A percentile compares a stretch with the other conserved stretches of the same genome.
phyloP scores from a whole-genome alignment of 1,140 invertebrate genomes.

The Tetragonula clypearis region DNA sequence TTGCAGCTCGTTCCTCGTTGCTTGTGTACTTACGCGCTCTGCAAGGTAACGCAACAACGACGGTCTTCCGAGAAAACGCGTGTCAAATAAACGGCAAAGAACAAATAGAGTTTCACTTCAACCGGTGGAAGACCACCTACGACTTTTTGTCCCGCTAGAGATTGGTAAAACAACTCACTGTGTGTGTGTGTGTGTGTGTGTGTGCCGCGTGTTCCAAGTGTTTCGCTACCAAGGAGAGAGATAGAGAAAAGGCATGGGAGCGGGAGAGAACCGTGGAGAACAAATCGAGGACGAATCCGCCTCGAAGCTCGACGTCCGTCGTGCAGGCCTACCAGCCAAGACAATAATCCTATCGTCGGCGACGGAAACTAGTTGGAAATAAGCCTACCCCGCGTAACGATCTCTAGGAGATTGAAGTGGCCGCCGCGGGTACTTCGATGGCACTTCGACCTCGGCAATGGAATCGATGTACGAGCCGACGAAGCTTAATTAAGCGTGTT shows the following conservation, averaged over 20 bases:
- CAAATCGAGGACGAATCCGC: not conserved
- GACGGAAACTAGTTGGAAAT: slow-evolving; percentile 74
- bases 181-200: too few species aligned
- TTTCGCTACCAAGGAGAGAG: not conserved
- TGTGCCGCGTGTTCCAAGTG: not conserved
- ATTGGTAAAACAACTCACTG: too few species aligned
- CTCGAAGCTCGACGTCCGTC: not conserved
- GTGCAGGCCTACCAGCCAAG: slow-evolving; percentile 28
- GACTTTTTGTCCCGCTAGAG: too few species aligned
- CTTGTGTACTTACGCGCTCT: too few species aligned
- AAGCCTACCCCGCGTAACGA: slow-evolving; percentile 69
- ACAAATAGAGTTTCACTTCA: too few species aligned
- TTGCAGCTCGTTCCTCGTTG: too few species aligned
- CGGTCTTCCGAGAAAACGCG: too few species aligned
- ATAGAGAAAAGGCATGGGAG: slow-evolving; percentile 16
- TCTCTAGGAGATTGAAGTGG: slow-evolving; percentile 61
- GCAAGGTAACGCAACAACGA: too few species aligned
- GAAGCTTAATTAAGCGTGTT: slow-evolving; percentile 26
- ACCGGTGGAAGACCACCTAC: too few species aligned
- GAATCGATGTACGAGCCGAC: slow-evolving; percentile 20
- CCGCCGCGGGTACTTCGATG: slow-evolving; percentile 8
- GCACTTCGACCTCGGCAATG: not conserved
- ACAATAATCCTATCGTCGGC: slow-evolving; percentile 62
- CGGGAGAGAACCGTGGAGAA: slow-evolving; percentile 8
- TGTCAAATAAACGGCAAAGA: too few species aligned